Conservation (phyloP, 2,888 invertebrate genomes). For the Acholoe squamosa region DNA sequence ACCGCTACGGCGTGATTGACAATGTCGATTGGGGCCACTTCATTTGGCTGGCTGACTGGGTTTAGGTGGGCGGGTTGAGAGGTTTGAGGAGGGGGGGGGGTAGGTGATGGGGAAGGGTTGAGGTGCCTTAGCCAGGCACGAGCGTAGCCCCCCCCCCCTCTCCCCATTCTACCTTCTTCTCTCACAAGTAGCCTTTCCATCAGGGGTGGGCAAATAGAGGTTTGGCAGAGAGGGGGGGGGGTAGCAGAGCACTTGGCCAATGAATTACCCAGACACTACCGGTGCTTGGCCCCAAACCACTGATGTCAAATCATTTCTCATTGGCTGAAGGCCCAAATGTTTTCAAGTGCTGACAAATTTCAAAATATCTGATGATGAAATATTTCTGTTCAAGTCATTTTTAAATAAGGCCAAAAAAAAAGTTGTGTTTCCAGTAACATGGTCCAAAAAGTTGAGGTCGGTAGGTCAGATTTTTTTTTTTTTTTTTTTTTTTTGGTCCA, state of each 20-base stretch:
- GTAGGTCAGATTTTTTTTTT: too few relatives aligned
- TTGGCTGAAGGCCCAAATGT: background rate
- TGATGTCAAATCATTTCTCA: background rate
- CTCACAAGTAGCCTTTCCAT: constrained; percentile 33
- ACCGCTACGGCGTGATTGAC: background rate
- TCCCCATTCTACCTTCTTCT: background rate
- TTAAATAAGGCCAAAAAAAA: too few relatives aligned
- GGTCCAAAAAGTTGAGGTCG: too few relatives aligned
- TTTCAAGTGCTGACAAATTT: background rate
- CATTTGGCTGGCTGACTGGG: background rate
- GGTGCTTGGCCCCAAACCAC: background rate
- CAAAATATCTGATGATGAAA: background rate
- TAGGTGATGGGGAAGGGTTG: background rate
- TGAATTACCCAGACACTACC: constrained; percentile 22
- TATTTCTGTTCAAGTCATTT: too few relatives aligned
- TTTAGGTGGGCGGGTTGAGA: background rate
- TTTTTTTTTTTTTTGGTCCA: too few relatives aligned
- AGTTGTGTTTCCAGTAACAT: too few relatives aligned
- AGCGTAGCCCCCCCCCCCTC: background rate
- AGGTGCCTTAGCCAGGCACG: background rate
- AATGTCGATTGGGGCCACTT: constrained; percentile 38
- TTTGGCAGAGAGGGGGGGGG: background rate
- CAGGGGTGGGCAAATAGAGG: background rate
- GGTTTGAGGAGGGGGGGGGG: background rate
- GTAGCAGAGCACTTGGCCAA: constrained; percentile 17